Base-by-base conservation (phyloP, 2,888 invertebrate species). In the Netelia inedita region DNA sequence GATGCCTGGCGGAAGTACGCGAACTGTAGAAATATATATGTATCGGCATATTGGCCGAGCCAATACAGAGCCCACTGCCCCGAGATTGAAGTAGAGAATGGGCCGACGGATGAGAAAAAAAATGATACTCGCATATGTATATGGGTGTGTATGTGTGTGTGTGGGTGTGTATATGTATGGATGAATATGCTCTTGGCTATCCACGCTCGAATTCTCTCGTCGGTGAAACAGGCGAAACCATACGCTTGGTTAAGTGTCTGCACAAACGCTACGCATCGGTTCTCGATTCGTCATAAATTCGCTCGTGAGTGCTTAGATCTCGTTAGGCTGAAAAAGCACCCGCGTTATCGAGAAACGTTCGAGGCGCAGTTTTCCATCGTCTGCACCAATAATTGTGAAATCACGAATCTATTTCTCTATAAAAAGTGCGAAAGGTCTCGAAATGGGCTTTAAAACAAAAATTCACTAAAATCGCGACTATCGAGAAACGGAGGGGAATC, bases 301-400 rank as follows among this genome's bases (percentile, higher is more conserved):
- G 59, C 63, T 23, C 66, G 71, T 41, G 73, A 73, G 65, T 78
- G 72, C 73, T 78, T 78, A 16, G 35, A 82, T 28, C 41, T 75
- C 63, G 63, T 72, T 71, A 61, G 35, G 57, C 46, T 76, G 28
- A 16, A 9, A 23, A 19, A 57, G 11, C 8, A 28, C 11, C 11
- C 8, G 8, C 28, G 28, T 28, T 28, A 10, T 61, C 35, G 63
- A 28, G 28, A 9, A 50, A 46, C 63, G 53, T 43, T 23, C 41
- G 16, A 41, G 3, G 53, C 23, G n/a, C 41, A 19, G 41, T 19
- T 35, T 19, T 5, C 10, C 41, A 57, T 57, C 55, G 11, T 69
- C 43, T 46, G 66, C 11, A 1, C 68, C 28, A 28, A 28, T 28
- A 28, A 28, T 28, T 3, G 68, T 43, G n/a, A 10, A 53, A 55